Base-by-base conservation (phyloP, 2,888 invertebrate species). In the Apeira syringaria region DNA sequence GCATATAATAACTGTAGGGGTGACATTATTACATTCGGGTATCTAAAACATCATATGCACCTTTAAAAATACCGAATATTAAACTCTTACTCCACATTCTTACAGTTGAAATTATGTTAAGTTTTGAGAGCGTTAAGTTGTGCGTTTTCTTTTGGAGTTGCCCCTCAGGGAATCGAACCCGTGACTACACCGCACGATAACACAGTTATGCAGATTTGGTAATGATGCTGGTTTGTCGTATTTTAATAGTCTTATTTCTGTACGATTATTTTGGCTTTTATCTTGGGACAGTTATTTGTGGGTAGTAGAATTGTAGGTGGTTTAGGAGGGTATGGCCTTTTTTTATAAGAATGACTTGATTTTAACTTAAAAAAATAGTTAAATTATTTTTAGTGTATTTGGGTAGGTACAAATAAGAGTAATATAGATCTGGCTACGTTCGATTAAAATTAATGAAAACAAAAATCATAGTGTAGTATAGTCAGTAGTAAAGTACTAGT, bases 1-100 rank as follows among this genome's bases (percentile, higher is more conserved):
- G 88, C 88, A 89, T 89, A 80, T 81, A 81, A 84, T 87, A 87
- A 84, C 81, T 80, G 63, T 71, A 60, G 73, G 87, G 87, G 75
- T 74, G 83, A 79, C 78, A 81, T 70, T 59, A 17, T 8, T 29
- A 0, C 5, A 8, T 3, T 8, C 25, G n/a, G n/a, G n/a, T 9
- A 5, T n/a, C 7, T 12, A 46, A 53, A 71, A 68, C 20, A 53
- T 22, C 39, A 6, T 41, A 63, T 54, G 25, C 18, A 4, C 10
- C 8, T 3, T 0, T 2, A 31, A 39, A 8, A 7, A 5, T 1
- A 1, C 41, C 55, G 28, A 1, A 11, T 9, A 68, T 57, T 8
- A 20, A 32, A 46, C 56, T 41, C 12, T 61, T 50, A 17, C 0
- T 0, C 0, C 0, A 2, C 3, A 0, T 1, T 0, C 0, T 4